Percentiles rank a stretch among this genome's conserved stretches.
Conservation (phyloP, 2,113 vertebrate genomes). For the Labeo catla region DNA sequence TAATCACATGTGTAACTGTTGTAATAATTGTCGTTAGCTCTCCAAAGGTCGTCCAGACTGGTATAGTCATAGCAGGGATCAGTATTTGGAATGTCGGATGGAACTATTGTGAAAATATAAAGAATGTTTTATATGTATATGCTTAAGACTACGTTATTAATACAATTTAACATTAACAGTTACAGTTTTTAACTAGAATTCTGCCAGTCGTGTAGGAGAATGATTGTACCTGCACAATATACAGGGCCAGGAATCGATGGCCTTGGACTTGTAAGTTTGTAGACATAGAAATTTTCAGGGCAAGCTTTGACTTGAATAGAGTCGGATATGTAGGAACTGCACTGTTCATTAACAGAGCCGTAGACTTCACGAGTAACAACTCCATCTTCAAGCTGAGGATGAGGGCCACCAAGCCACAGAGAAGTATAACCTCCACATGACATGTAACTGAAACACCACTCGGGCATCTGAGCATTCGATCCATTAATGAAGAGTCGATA, state of each 20-base stretch:
- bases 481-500: slow-evolving; percentile 33
- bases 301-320: slow-evolving; percentile 40
- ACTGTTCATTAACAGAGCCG: slow-evolving; percentile 5
- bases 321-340: slow-evolving; percentile 14
- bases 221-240: slow-evolving; percentile 34
- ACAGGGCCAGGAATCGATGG: slow-evolving; percentile 6
- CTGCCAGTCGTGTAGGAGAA: neutral
- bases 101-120: slow-evolving; percentile 4
- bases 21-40: slow-evolving; percentile 3
- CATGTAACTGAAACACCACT: slow-evolving; percentile 26
- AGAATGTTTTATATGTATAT: neutral
- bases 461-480: slow-evolving; percentile 28
- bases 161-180: neutral
- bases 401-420: neutral
- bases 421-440: neutral
- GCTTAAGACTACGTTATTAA: neutral
- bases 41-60: slow-evolving; percentile 19
- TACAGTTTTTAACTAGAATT: neutral
- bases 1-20: neutral
- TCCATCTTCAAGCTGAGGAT: slow-evolving; percentile 9
- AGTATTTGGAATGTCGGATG: neutral
- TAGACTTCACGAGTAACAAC: slow-evolving; percentile 21
- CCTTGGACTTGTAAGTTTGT: slow-evolving; percentile 8
- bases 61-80: slow-evolving; percentile 29
- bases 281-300: slow-evolving; percentile 9